Conservation (phyloP, 2,888 invertebrate species). For the Clivina fossor region DNA sequence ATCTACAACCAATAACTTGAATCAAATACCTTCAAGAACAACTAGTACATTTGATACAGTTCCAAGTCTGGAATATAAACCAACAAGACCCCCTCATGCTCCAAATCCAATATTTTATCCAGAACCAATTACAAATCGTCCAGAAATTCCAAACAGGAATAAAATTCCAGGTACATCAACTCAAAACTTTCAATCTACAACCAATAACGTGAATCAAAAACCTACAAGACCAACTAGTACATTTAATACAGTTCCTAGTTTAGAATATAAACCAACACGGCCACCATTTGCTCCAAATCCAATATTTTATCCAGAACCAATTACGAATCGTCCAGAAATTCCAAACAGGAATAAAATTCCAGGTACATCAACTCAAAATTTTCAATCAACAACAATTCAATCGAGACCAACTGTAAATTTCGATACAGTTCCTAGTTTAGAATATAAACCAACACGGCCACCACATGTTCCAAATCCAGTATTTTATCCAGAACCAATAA, state of each 20-base stretch:
- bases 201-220: too few species aligned
- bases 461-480: conserved; percentile 7
- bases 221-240: too few species aligned
- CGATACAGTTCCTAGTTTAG: too few species aligned
- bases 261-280: conserved; percentile 28
- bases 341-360: not conserved
- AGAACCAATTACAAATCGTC: conserved; percentile 4
- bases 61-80: conserved; percentile 31
- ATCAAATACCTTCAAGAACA: conserved; percentile 16
- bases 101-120: conserved; percentile 19
- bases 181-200: too few species aligned
- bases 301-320: conserved; percentile 14
- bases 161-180: too few species aligned
- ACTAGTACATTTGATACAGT: not conserved
- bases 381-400: not conserved
- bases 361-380: not conserved
- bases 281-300: conserved; percentile 18
- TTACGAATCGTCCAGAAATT: conserved; percentile 6
- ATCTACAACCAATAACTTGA: conserved; percentile 36
- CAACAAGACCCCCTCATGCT: conserved; percentile 14
- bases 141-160: conserved; percentile 4
- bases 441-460: conserved; percentile 22
- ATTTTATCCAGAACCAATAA: conserved; percentile 14
- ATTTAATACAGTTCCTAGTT: too few species aligned
- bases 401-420: too few species aligned